Conservation (phyloP, 2,888 invertebrate genomes). For the Buathra laborator region DNA sequence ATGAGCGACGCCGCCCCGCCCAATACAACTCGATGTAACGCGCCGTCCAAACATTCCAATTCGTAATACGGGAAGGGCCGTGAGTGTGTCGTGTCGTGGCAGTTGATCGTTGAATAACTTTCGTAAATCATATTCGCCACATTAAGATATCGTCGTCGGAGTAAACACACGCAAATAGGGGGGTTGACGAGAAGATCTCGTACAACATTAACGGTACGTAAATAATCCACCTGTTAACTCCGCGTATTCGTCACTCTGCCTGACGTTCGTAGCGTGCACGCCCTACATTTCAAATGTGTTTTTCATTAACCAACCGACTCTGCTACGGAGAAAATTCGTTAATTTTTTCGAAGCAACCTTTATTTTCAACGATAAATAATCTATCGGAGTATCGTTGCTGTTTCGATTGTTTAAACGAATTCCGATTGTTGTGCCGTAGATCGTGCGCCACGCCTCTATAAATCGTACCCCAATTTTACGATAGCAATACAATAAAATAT, state of each 20-base stretch:
- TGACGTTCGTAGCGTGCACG: slow-evolving; percentile 31
- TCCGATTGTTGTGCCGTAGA: slow-evolving; percentile 40
- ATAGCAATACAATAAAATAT: background rate
- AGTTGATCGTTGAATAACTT: slow-evolving; percentile 13
- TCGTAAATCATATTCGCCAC: background rate
- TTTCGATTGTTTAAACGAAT: background rate
- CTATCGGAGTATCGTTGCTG: background rate
- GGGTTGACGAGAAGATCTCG: slow-evolving; percentile 9
- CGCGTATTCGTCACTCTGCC: background rate
- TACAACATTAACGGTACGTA: slow-evolving; percentile 37
- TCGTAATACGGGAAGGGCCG: slow-evolving; percentile 41
- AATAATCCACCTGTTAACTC: slow-evolving; percentile 34
- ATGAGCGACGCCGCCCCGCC: slow-evolving; percentile 74
- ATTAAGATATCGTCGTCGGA: slow-evolving; percentile 2
- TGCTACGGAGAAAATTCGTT: slow-evolving; percentile 1
- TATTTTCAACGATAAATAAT: background rate
- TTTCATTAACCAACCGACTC: background rate
- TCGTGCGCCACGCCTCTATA: slow-evolving; percentile 64
- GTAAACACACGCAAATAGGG: slow-evolving; percentile 53
- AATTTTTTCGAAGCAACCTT: background rate
- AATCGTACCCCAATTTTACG: slow-evolving; percentile 14
- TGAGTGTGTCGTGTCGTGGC: slow-evolving; percentile 27
- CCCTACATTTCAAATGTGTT: background rate
- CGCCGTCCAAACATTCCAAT: slow-evolving; percentile 72
- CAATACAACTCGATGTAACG: slow-evolving; percentile 73